Base-by-base conservation (phyloP, 2,888 invertebrate genomes). In the Omphaloscelis lunosa region DNA sequence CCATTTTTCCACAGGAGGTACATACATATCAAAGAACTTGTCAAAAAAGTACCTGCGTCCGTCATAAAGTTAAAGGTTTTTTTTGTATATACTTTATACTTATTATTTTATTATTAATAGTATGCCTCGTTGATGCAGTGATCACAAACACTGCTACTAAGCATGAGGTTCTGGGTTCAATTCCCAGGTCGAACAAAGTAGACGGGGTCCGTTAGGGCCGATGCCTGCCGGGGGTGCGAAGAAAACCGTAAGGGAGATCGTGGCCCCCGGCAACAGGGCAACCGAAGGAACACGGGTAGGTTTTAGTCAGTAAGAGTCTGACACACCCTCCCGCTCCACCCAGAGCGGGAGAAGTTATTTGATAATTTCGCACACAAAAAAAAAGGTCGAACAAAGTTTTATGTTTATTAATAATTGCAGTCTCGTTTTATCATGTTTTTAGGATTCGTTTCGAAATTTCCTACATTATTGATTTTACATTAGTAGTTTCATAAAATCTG, bases 1-100 rank as follows among this genome's bases (percentile, higher is more conserved):
- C n/a, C 12, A 58, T 80, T 84, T 66, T 66, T 27, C 39, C 56
- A 15, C 15, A 56, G 62, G 20, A 39, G 15, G 20, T 70, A n/a
- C 6, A 27, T 12, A 34, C 78, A 78, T 27, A 4, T 9, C 11
- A 12, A 11, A 11, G 29, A 34, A 45, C 1, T 75, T 4, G 45
- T 8, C 15, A 20, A 51, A 76, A 27, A 29, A 11, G 45, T 58
- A 39, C 5, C 23, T 63, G 27, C 2, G 23, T 39, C 48, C 45
- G 39, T 72, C 20, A 48, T 51, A 51, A 48, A 20, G 48, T 17
- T 48, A 48, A 48, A 48, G 48, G 17, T 48, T 48, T 51, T 20
- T 20, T 7, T 8, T 20, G 1, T n/a, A 51, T 17, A 8, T 20
- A n/a, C 2, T n/a, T 8, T 71, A 34, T 12, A 20, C n/a, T 20